Evolutionary conservation across 2,113 vertebrate species (phyloP).

Genomic region (Heterocephalus glaber): DNA sequence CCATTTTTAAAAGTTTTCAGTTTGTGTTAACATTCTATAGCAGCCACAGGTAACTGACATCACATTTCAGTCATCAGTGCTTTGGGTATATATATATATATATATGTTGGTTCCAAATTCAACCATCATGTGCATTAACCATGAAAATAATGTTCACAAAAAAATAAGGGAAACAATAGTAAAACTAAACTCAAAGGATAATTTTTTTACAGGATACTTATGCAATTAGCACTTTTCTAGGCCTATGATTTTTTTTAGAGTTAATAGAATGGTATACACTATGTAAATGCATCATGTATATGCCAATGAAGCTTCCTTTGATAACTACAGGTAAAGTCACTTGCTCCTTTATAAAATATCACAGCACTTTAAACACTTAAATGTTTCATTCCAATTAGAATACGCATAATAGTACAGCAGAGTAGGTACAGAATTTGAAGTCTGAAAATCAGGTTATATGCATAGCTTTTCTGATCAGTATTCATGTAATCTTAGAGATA

Average conservation of each 20-base stretch:
- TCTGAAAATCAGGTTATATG: neutral
- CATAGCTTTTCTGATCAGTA: neutral
- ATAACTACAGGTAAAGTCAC: neutral
- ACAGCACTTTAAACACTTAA: neutral
- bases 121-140: neutral
- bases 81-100: neutral
- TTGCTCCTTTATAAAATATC: neutral
- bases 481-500: neutral
- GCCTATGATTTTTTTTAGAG: neutral
- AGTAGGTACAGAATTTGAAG: neutral
- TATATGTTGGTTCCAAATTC: neutral
- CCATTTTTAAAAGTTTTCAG: neutral
- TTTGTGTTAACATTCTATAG: neutral
- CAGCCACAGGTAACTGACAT: neutral
- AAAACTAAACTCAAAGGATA: neutral
- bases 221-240: neutral
- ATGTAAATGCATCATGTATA: neutral
- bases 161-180: neutral
- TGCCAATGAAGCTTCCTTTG: neutral
- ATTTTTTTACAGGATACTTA: neutral
- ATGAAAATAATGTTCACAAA: neutral
- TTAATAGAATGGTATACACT: neutral
- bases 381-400: neutral
- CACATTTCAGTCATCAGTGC: fast-evolving
- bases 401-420: fast-evolving